Evolutionary conservation across 2,113 vertebrate genomes (phyloP), one percentile per base, ranked within the genome.

Genomic region (Trogon surrucura): DNA sequence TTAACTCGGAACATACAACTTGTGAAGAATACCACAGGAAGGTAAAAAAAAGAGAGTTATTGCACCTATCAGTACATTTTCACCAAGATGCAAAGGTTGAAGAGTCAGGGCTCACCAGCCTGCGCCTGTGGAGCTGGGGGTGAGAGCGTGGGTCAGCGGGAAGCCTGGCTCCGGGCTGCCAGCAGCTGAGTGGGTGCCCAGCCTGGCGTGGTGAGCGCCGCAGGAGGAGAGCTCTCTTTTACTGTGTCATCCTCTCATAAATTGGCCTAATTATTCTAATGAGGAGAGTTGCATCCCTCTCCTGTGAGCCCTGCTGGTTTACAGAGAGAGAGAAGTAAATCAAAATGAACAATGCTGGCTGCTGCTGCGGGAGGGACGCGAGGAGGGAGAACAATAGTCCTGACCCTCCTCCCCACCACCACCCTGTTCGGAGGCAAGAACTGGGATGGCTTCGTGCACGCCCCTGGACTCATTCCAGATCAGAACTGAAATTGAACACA

Each of bases 301-400:
- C 77, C 86, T 69, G 16, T 0, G 0, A 61, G 73, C 62, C 88
- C 86, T 72, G 77, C 83, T 89, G 83, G 13, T 66, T 96, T 85
- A 53, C 72, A 87, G 71, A 62, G 81, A 92, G 32, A n/a, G 70
- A 61, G 80, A 88, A 92, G 85, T 61, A 83, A 90, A 91, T 86
- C 75, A 82, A 73, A 65, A 45, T 27, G 91, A 95, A 95, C 90
- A 93, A 92, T 91, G 86, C 47, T 92, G 95, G 92, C 90, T 75
- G 78, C 92, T 85, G 64, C 41, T 58, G 56, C 5, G 8, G 60
- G 73, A 92, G 85, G 54, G 47, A 88, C 57, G 13, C 21, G 5
- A 17, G 44, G 38, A 88, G 6, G 54, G n/a, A 89, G 81, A 89
- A 91, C 94, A 96, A 93, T 89, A 44, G 85, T 29, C n/a, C 27